Base-by-base conservation (phyloP, 2,113 vertebrate species). In the Bufo gargarizans region DNA sequence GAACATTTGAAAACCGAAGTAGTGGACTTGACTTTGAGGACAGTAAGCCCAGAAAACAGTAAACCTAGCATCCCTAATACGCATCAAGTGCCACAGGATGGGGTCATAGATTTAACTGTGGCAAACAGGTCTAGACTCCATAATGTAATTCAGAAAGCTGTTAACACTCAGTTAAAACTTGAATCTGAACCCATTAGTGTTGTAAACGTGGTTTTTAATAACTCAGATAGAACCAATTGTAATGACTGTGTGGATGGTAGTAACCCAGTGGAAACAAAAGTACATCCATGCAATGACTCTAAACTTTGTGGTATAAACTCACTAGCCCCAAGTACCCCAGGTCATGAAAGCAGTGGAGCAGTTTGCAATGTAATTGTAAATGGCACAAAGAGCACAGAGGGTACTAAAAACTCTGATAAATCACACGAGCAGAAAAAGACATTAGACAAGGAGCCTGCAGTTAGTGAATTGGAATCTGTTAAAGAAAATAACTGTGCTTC, bases 361-460 rank as follows among this genome's bases (percentile, higher is more conserved):
- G 96, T 96, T 90, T 98, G 97, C 93, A 98, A 99, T n/a, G 97
- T 99, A 92, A 98, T 99, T 91, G 97, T 99, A 90, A 99, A 99
- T 89, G 98, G 98, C 92, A 95, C 95, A 4, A 95, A 96, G 85
- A 91, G 92, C 90, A 91, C 93, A 22, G 96, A 96, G 91, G 91
- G 90, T 90, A 91, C 95, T 91, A 94, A 95, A 92, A 90, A 93
- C 92, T 91, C 92, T 0, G 95, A 96, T 88, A 92, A 65, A 12
- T 91, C 92, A 16, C 93, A 93, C 3, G 92, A 94, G 55, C 91
- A 83, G 0, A 95, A 94, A 91, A 95, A 94, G 90, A 86, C 92
- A 50, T 93, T 91, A 45, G 88, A 90, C 0, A 95, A 95, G 83
- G 97, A 98, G 88, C 92, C 95, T 77, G 92, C 93, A 0, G 91